Base-by-base conservation (phyloP, 1,140 invertebrate genomes). In the Drosophila sucinea region DNA sequence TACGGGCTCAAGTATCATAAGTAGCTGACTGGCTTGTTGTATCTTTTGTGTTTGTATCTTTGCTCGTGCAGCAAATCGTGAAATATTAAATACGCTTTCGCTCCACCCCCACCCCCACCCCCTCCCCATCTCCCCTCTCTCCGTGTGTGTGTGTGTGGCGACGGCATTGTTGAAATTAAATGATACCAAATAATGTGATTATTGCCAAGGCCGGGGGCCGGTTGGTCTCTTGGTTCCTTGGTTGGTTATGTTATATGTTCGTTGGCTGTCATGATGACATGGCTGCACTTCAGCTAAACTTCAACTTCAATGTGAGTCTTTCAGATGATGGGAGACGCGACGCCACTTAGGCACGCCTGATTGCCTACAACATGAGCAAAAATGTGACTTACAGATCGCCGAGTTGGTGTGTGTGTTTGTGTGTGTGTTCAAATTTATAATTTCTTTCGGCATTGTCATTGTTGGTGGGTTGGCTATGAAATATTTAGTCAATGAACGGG, bases 161-260 rank as follows among this genome's bases (percentile, higher is more conserved):
- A 41, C 40, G 69, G 56, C 79, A 73, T 82, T 87, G 83, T 83
- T 73, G 33, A 87, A 87, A 87, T 86, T 82, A 86, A 86, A 86
- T 87, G 83, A 79, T 74, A 71, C 67, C 79, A 72, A 78, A 81
- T 86, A 86, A 87, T 86, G 83, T 87, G 83, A 82, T 86, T 86
- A 86, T 81, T 51, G 44, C 74, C 68, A 44, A 33, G 57, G 56
- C 32, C 61, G 29, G 30, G 30, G 41, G 17, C 17, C 17, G 17
- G 17, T 17, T 17, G 17, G 17, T 17, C 25, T 25, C 11, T 2
- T 51, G 63, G 29, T 60, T 38, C 47, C 3, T 33, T 33, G 32
- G 32, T 33, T 33, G 32, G 32, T 33, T 33, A 17, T 17, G 17
- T 17, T 17, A 17, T 17, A 17, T 17, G 17, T 44, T 10, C 44